These are phyloP conservation scores for Ormyrus nitidulus DNA, from an alignment of 2,888 invertebrate species.

Conservation along the genomic window DNA sequence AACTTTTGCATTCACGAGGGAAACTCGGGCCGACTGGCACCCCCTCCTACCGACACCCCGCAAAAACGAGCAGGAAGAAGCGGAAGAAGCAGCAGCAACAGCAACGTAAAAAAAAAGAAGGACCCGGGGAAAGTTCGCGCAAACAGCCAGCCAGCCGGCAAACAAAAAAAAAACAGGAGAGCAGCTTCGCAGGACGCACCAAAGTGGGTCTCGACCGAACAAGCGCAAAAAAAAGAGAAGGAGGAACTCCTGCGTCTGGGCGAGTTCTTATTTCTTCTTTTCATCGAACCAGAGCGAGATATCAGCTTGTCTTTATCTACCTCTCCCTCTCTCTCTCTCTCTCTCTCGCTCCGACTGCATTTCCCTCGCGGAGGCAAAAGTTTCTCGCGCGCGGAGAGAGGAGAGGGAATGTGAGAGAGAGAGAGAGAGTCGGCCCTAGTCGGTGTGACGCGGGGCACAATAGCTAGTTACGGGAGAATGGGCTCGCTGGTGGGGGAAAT, in stretches of 20 bases:
- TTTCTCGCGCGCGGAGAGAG: neutral
- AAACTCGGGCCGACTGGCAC: too few relatives aligned
- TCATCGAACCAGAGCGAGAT: conserved; percentile 13
- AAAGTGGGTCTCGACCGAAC: conserved; percentile 30
- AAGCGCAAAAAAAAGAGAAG: conserved; percentile 12
- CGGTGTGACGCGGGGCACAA: conserved; percentile 69
- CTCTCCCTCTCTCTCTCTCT: conserved; percentile 6
- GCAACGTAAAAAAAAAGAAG: conserved; percentile 4
- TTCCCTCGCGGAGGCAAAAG: conserved; percentile 54
- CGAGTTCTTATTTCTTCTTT: conserved; percentile 49
- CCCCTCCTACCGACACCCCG: neutral
- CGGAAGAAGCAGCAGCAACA: neutral
- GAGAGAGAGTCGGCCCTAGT: conserved; percentile 65
- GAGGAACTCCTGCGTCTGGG: neutral
- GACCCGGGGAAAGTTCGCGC: conserved; percentile 20
- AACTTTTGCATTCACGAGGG: conserved; percentile 32
- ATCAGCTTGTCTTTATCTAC: neutral
- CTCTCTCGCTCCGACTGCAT: conserved; percentile 14
- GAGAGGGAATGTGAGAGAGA: conserved; percentile 44
- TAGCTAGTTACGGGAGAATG: conserved; percentile 76
- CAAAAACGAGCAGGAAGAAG: neutral
- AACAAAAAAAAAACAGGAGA: neutral
- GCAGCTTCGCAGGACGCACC: neutral
- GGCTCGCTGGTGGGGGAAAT: conserved; percentile 70
- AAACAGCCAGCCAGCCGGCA: neutral